Conservation (phyloP, 2,797 vertebrate genomes). For the Girardinus metallicus region DNA sequence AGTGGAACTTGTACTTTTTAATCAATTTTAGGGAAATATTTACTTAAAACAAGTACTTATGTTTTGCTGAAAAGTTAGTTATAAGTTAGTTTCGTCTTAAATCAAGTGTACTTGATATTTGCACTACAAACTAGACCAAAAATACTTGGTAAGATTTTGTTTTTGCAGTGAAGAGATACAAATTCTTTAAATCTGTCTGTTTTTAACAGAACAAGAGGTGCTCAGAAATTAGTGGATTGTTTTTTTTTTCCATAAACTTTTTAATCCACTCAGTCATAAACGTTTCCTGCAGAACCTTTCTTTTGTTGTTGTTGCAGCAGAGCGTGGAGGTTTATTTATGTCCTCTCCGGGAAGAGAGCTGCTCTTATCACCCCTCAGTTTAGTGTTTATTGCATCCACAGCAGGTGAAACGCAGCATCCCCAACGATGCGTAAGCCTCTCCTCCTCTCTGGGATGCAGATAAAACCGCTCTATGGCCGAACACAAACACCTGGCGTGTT, state of each 20-base stretch:
- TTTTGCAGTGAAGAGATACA: no score
- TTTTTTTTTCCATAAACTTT: constrained; percentile 5
- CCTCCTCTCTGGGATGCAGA: constrained; percentile 44
- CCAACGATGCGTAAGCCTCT: constrained; percentile 37
- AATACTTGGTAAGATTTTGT: no score
- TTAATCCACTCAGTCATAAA: neutral
- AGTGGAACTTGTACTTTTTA: no score
- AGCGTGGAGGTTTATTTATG: constrained; percentile 32
- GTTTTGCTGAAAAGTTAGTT: no score
- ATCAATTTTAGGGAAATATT: no score
- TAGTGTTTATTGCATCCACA: constrained; percentile 23
- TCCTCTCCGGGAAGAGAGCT: constrained; percentile 14
- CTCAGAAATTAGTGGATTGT: neutral
- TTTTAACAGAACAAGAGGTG: neutral
- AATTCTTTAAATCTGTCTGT: neutral
- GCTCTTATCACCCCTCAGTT: constrained; percentile 40
- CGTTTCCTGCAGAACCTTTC: constrained; percentile 10
- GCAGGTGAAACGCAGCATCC: constrained; percentile 42
- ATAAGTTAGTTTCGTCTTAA: no score
- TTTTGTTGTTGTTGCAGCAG: neutral
- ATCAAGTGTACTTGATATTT: no score
- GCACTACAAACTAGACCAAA: no score
- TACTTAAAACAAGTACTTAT: no score
- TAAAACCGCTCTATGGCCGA: constrained; percentile 60
- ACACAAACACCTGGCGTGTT: constrained; percentile 37